Base-by-base conservation (phyloP, 2,113 vertebrate species). In the Oophaga pumilio region DNA sequence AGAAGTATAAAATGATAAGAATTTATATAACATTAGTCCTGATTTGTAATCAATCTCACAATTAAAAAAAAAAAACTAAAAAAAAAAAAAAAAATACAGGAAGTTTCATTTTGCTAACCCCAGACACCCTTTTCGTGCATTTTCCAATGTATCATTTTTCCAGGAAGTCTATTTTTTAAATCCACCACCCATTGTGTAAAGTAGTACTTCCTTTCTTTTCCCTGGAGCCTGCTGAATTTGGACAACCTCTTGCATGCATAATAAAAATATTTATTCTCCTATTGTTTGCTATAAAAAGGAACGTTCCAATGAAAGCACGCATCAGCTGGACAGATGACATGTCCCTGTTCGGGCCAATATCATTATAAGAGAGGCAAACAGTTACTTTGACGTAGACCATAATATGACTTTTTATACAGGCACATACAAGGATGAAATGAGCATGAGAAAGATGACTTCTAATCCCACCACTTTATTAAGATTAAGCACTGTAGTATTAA, bases 111-210 rank as follows among this genome's bases (percentile, higher is more conserved):
- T 15, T 10, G 43, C 22, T 68, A 52, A 83, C 11, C 62, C 64
- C 64, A 68, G 62, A 24, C 81, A 83, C 62, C 22, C 28, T 53
- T 26, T 69, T n/a, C 11, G 62, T 52, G 6, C 22, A 3, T 49
- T 83, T 62, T 83, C 57, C 62, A 68, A 52, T 68, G 66, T 83
- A 83, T 83, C 81, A 69, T 68, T 49, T 83, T 83, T 53, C 43
- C 81, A 83, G 81, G 81, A 83, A 83, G 64, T 69, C 81, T 83
- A 69, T 68, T 83, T 69, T 83, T 68, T 69, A 68, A 83, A 69
- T 68, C 81, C 64, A 83, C 81, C 81, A 83, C 81, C 81, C 81
- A 83, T 83, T 83, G 81, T 83, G 81, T 83, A 83, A 82, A 83
- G 81, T 64, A 83, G 81, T 69, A 83, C 49, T 83, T 83, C 81